Evolutionary conservation across 2,888 invertebrate species (phyloP), one percentile per base, ranked within the genome.

Genomic region (Drosophila rubida): DNA sequence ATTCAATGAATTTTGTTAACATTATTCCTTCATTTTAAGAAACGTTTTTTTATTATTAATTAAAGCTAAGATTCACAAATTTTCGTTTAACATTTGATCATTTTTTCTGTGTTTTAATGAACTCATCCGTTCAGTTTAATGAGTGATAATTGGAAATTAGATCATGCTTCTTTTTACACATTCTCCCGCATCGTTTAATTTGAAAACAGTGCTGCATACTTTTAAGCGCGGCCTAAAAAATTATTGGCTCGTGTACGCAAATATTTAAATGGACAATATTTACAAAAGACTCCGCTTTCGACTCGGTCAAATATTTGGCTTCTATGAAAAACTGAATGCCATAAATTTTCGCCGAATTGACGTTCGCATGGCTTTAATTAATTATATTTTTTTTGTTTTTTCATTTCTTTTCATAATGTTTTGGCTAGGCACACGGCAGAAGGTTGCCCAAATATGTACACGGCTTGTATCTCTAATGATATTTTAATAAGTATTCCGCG

Each of bases 321-420:
- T 76, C 62, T 44, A 65, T 62, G 75, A 71, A 83, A 86, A 61
- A 53, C 55, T 60, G 55, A 59, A 60, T 51, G 64, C 75, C 49
- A 87, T 81, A 81, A 84, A 87, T 86, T 83, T 80, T 68, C 60
- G 54, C 48, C 48, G 37, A 63, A 79, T 73, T 62, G 67, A 80
- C 57, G 45, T 39, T 70, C 83, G 74, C 68, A 72, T 75, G 69
- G 66, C 46, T 70, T 72, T 78, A 87, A 84, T 84, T 84, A 84
- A 64, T 54, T 60, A 48, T 16, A 32, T 45, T 64, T 62, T 64
- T 62, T 59, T 27, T 67, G 8, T 46, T 44, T 53, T 57, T 19
- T 23, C 14, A 13, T 42, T 58, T 61, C 22, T 13, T 53, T 41
- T 59, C 22, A 22, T 39, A 16, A 44, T 37, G 11, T 42, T 48